phyloP scores from a whole-genome alignment of 2,888 invertebrate genomes.

The Strigamia maritima region DNA sequence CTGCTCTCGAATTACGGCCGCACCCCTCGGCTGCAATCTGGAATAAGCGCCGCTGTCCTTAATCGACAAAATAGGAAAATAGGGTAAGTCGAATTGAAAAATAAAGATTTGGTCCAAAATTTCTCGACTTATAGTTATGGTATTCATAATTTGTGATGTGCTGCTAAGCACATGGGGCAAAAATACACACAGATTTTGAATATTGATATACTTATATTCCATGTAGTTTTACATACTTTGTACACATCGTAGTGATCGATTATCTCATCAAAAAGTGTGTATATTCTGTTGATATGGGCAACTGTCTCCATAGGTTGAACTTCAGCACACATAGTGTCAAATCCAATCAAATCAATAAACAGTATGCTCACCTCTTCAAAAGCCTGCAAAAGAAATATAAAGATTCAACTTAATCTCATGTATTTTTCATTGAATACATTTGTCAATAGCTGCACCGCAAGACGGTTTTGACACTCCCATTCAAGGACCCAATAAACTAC shows the following conservation, averaged over 20 bases:
- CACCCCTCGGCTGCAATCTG: no score
- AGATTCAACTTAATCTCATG: not conserved
- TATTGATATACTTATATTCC: not conserved
- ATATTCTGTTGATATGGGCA: constrained; percentile 78
- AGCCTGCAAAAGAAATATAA: constrained; percentile 57
- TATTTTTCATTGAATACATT: not conserved
- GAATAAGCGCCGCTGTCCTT: no score
- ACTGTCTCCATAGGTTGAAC: constrained; percentile 73
- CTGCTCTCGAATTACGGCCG: no score
- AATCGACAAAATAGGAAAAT: no score
- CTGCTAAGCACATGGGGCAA: no score
- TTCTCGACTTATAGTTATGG: no score
- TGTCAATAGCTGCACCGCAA: not conserved
- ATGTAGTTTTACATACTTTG: constrained; percentile 61
- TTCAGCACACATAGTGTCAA: constrained; percentile 58
- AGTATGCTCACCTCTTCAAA: constrained; percentile 74
- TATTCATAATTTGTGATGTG: no score
- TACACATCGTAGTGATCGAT: constrained; percentile 81
- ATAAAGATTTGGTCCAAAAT: no score
- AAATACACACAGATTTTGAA: no score
- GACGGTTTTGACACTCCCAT: not conserved
- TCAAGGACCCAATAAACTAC: not conserved
- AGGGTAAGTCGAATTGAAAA: no score
- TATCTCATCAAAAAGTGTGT: constrained; percentile 76
- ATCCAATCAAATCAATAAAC: constrained; percentile 70